Evolutionary conservation across 2,888 invertebrate genomes (phyloP).

Genomic region (Andrena marginata): DNA sequence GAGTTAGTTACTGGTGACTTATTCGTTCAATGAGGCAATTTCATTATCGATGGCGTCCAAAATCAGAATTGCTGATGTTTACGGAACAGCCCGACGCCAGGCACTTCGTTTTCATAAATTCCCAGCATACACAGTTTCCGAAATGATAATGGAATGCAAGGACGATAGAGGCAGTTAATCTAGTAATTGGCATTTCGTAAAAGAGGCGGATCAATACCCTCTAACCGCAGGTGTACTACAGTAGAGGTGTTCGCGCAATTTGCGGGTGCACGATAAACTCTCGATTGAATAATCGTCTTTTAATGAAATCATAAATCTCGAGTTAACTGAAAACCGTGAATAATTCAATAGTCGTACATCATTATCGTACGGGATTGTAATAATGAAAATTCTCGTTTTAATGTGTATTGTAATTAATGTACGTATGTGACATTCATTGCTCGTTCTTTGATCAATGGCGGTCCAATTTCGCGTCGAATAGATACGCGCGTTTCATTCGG

Average conservation of each 20-base stretch:
- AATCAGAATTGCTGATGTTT: background rate
- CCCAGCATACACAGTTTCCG: slow-evolving; percentile 1
- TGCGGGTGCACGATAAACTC: background rate
- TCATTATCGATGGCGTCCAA: background rate
- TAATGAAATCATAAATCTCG: slow-evolving; percentile 11
- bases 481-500: too few relatives aligned
- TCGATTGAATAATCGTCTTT: slow-evolving; percentile 22
- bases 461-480: too few relatives aligned
- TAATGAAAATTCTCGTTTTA: background rate
- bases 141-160: slow-evolving; percentile 29
- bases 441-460: too few relatives aligned
- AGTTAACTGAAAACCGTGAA: background rate
- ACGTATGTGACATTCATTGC: background rate
- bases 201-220: slow-evolving; percentile 40
- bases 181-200: slow-evolving; percentile 30
- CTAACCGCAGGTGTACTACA: slow-evolving; percentile 11
- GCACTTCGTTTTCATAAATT: slow-evolving; percentile 15
- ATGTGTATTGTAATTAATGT: background rate
- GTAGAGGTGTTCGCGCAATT: background rate
- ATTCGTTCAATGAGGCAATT: background rate
- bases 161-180: slow-evolving; percentile 27
- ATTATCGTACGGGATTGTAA: background rate
- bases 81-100: background rate
- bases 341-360: slow-evolving; percentile 4
- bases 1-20: background rate